Percentiles rank a stretch among this genome's conserved stretches.
phyloP scores from a whole-genome alignment of 2,888 invertebrate genomes.

The Hipparchia sbordonii region DNA sequence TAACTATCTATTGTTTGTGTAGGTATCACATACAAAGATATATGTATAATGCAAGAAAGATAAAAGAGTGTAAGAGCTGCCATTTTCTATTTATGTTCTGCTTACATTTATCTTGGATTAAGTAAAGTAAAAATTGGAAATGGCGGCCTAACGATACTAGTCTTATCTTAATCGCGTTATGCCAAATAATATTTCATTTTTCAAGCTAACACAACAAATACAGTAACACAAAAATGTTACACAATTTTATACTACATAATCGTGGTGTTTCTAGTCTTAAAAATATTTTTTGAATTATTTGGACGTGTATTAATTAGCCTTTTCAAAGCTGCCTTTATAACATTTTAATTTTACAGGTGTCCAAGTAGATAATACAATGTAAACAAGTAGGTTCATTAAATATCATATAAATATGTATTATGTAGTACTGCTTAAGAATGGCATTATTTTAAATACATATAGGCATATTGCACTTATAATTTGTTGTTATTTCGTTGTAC shows the following conservation, averaged over 20 bases:
- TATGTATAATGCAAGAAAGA: too few species aligned
- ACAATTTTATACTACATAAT: slow-evolving; percentile 13
- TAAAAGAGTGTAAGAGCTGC: too few species aligned
- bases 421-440: not conserved
- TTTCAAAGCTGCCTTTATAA: slow-evolving; percentile 28
- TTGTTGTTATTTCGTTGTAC: slow-evolving; percentile 47
- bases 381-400: not conserved
- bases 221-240: slow-evolving; percentile 6
- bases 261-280: slow-evolving; percentile 21
- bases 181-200: not conserved
- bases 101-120: too few species aligned
- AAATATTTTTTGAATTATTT: slow-evolving; percentile 28
- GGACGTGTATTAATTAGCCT: slow-evolving; percentile 28
- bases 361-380: not conserved
- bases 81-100: too few species aligned
- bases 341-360: not conserved
- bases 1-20: slow-evolving; percentile 13
- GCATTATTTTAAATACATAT: not conserved
- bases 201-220: not conserved
- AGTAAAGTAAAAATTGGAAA: too few species aligned
- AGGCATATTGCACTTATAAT: slow-evolving; percentile 34
- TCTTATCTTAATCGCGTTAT: too few species aligned
- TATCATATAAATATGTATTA: too few species aligned
- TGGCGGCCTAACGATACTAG: too few species aligned
- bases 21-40: slow-evolving; percentile 6